phyloP scores from a whole-genome alignment of 92 coral and sea anemone genomes.

The Parazoanthus swiftii region DNA sequence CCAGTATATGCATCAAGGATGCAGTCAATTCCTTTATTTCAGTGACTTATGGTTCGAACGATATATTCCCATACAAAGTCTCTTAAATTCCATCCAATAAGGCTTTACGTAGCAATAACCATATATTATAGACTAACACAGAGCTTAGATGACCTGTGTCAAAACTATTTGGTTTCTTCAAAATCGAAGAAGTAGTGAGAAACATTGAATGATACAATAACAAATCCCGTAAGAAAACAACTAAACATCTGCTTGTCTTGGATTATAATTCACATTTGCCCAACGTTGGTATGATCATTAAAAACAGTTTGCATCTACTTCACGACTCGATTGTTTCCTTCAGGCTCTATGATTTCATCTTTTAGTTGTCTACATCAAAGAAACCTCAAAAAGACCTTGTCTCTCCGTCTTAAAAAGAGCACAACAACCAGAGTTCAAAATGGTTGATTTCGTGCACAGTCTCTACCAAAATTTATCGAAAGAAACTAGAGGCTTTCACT shows the following conservation, averaged over 20 bases:
- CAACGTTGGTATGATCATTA: neutral
- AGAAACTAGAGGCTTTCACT: neutral
- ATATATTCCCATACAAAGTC: no score
- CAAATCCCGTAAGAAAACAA: neutral
- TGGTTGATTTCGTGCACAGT: neutral
- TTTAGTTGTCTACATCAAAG: neutral
- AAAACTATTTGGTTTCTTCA: no score
- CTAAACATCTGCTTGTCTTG: no score
- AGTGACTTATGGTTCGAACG: no score
- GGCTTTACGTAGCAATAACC: no score
- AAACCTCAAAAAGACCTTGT: neutral
- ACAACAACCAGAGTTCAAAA: neutral
- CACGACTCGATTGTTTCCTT: neutral
- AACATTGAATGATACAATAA: no score
- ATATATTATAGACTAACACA: no score
- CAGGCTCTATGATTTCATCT: neutral
- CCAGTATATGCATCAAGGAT: no score
- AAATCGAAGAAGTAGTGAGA: no score
- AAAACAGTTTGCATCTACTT: neutral
- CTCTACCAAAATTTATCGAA: neutral
- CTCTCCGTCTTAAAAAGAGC: neutral
- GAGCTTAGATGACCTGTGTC: no score
- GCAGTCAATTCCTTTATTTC: no score
- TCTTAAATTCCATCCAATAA: no score
- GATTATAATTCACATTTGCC: neutral